Base-by-base conservation (phyloP, 2,113 vertebrate species). In the Oryzias woworae region DNA sequence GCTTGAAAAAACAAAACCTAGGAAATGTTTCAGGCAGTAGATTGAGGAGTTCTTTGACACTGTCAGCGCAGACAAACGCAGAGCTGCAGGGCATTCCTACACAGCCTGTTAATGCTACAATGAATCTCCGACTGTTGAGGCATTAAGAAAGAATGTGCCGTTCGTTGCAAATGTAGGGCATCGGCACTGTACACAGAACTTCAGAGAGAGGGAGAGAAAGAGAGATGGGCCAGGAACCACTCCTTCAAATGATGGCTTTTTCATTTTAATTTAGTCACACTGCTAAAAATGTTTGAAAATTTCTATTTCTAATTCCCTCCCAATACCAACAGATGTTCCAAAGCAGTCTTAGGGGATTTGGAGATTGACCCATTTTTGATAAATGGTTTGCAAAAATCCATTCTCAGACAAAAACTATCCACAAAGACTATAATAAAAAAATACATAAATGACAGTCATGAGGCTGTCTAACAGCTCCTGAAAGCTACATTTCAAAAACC, bases 251-350 rank as follows among this genome's bases (percentile, higher is more conserved):
- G 62, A 62, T 17, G 43, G 64, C 52, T 56, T 2, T 48, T 2
- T 20, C 3, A 31, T 43, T 31, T 8, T 58, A 20, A 23, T 62
- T 72, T 48, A 14, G 61, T 75, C 68, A 63, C 65, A 52, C 13
- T 18, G 41, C 10, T 67, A 65, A 59, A 41, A 74, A 22, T 67
- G 66, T 65, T 57, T 53, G 20, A 48, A 55, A 44, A 46, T 18
- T 66, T 55, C 53, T 24, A 53, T 28, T 72, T 62, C 61, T 50
- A 58, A 58, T 62, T 62, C 64, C 62, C 51, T 36, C 53, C 46
- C 14, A 36, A 22, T n/a, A 18, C 49, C 12, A 59, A 31, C 20
- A 14, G 23, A 52, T 52, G 31, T 69, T 63, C 66, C 20, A 49
- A 55, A 58, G 50, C 24, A 26, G 28, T n/a, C 28, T 31, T 71